Evolutionary conservation across 2,797 vertebrate species (phyloP), one percentile per base, ranked within the genome.

Genomic region (Tympanoctomys barrerae): DNA sequence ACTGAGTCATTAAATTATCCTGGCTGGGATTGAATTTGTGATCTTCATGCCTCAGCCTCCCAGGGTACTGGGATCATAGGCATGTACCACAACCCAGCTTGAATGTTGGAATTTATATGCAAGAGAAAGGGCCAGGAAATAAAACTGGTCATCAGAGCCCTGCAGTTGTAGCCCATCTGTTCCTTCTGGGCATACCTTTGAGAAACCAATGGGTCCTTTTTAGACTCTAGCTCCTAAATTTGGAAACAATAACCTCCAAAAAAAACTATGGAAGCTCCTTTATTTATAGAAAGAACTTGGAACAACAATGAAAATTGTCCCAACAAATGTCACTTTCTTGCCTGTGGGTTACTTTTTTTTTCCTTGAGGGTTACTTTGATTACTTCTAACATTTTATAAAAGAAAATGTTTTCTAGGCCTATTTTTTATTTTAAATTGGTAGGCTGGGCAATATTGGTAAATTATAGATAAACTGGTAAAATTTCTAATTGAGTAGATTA

Each of bases 271-370:
- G 79, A 93, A 36, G 12, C 18, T 71, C 19, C 66, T 89, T 79
- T 84, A 89, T 68, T 84, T 87, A 75, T 19, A 91, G 36, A 66
- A 90, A 94, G 39, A 85, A 88, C 64, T 93, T 64, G 59, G 10
- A 31, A 19, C 71, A 95, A 91, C 1, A 46, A 81, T 68, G 94
- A 92, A 93, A 93, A 86, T 14, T 75, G 57, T 66, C 31, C 70
- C 64, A 85, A 86, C 12, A 95, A 96, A 94, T 79, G 46, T 24
- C 42, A 71, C 52, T n/a, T 95, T 95, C 42, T 88, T 86, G 73
- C 2, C 22, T 66, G 57, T 66, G 26, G 22, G 52, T 84, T 93
- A 80, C 75, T 89, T 59, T 95, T 61, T 59, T 59, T 59, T 59
- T 59, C 21, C 21, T 59, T 59, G 19, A 59, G 33, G 22, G 49